These are phyloP conservation scores for Rousettus madagascariensis DNA, from an alignment of 2,797 vertebrate genomes.

Conservation along the genomic window DNA sequence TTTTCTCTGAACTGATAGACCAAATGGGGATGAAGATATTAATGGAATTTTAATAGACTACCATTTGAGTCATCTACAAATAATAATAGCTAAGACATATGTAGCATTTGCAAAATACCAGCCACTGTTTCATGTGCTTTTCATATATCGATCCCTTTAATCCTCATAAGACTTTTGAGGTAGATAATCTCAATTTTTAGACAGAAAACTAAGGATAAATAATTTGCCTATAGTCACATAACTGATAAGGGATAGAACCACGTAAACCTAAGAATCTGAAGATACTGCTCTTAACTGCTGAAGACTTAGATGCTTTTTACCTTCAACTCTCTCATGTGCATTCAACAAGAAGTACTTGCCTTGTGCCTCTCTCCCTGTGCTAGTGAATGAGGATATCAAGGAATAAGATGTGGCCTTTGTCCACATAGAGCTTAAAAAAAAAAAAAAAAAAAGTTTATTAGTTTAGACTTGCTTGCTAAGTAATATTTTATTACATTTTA, in stretches of 20 bases:
- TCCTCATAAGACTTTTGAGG: background rate
- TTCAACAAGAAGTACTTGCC: background rate
- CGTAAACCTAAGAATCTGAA: background rate
- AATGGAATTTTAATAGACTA: background rate
- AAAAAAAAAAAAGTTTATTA: background rate
- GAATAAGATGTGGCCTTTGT: background rate
- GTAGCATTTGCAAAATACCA: background rate
- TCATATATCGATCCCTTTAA: background rate
- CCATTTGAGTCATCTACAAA: background rate
- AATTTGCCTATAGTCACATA: background rate
- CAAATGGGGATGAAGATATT: background rate
- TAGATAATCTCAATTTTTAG: background rate
- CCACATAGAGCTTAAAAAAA: background rate
- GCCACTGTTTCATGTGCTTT: background rate
- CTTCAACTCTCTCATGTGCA: background rate
- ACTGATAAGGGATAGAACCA: background rate
- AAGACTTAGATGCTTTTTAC: background rate
- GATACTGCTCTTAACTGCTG: background rate
- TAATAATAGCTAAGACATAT: background rate
- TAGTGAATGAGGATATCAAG: background rate
- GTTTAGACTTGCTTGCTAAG: constrained; percentile 10
- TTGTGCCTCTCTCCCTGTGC: background rate
- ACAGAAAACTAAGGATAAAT: background rate
- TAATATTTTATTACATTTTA: background rate
- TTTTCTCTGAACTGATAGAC: background rate